phyloP scores from a whole-genome alignment of 2,113 vertebrate genomes.

The Dunckerocampus dactyliophorus region DNA sequence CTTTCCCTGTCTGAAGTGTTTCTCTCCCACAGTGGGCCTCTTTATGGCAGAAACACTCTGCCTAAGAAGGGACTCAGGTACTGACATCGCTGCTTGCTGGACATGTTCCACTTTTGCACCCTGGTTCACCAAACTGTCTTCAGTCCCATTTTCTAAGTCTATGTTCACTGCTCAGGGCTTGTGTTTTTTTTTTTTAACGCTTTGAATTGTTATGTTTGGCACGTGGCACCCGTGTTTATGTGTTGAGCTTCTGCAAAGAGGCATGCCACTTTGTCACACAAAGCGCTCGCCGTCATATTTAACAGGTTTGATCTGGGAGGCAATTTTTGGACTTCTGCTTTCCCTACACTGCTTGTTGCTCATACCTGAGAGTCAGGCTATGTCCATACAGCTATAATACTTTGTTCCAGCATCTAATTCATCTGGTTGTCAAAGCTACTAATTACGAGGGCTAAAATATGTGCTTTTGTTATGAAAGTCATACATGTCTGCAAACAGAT shows the following conservation, averaged over 20 bases:
- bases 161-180: conserved; percentile 36
- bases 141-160: conserved; percentile 13
- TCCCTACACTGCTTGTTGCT: conserved; percentile 28
- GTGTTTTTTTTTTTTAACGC: conserved; percentile 7
- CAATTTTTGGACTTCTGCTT: conserved; percentile 25
- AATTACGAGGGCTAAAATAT: conserved; percentile 19
- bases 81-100: conserved; percentile 54
- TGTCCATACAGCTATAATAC: conserved; percentile 25
- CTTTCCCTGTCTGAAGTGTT: conserved; percentile 73
- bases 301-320: conserved; percentile 23
- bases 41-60: conserved; percentile 98
- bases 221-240: conserved; percentile 33
- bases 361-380: conserved; percentile 19
- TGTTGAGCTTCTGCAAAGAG: conserved; percentile 45
- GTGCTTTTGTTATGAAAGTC: conserved; percentile 15
- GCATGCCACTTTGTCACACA: conserved; percentile 25
- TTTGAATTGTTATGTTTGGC: conserved; percentile 28
- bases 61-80: conserved; percentile 99
- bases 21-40: conserved; percentile 89
- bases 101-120: conserved; percentile 42
- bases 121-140: conserved; percentile 32
- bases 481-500: conserved; percentile 14
- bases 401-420: conserved; percentile 28
- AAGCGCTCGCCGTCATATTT: conserved; percentile 16
- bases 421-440: conserved; percentile 21